These are phyloP conservation scores for Alectura lathami DNA, from an alignment of 2,113 vertebrate genomes.

Conservation along the genomic window DNA sequence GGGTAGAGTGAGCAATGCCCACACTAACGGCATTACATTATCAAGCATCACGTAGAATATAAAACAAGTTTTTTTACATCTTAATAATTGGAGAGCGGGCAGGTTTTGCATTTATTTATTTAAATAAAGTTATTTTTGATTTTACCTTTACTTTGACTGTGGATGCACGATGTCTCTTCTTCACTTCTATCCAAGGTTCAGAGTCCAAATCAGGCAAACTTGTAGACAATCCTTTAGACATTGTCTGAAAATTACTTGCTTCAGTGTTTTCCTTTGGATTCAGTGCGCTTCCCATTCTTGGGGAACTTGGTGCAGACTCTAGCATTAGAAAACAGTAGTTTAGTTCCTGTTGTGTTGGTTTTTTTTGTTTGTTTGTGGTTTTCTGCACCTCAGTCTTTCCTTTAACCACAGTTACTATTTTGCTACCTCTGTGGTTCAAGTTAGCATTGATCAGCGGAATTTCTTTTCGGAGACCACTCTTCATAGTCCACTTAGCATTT, in stretches of 20 bases:
- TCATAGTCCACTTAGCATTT: background rate
- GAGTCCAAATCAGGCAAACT: constrained; percentile 85
- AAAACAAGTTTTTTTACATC: background rate
- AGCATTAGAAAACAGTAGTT: constrained; percentile 68
- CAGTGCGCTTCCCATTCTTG: constrained; percentile 68
- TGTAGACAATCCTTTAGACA: constrained; percentile 78
- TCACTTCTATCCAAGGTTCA: constrained; percentile 90
- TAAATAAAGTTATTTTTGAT: background rate
- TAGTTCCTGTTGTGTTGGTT: background rate
- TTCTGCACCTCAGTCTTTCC: background rate
- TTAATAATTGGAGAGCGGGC: background rate
- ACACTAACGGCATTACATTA: background rate
- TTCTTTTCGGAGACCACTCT: background rate
- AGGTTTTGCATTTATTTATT: background rate
- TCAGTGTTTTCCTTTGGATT: constrained; percentile 67
- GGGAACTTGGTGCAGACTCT: constrained; percentile 81
- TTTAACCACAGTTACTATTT: background rate
- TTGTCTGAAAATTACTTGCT: constrained; percentile 70
- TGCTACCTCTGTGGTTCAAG: background rate
- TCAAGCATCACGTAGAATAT: background rate
- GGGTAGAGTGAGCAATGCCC: fast-evolving
- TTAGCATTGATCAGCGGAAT: background rate
- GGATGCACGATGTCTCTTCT: constrained; percentile 82
- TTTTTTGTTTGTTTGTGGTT: background rate
- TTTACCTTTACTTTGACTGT: constrained; percentile 83